Conservation (phyloP, 2,113 vertebrate genomes). For the Oryzias celebensis region DNA sequence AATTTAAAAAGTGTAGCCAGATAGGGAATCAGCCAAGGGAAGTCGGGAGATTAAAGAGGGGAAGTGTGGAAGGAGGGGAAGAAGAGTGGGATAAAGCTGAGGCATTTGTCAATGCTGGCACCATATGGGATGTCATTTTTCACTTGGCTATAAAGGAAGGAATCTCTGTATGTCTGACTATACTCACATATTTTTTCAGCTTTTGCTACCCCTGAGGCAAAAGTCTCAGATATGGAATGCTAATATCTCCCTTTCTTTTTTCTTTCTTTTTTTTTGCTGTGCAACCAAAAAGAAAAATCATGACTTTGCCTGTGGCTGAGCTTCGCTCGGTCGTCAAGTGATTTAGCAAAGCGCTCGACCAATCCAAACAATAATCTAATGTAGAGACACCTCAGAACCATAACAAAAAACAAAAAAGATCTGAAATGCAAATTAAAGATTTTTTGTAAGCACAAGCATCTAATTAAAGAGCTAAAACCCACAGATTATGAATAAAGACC, state of each 20-base stretch:
- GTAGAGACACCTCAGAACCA: too few relatives aligned
- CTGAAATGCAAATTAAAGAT: too few relatives aligned
- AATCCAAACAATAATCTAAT: too few relatives aligned
- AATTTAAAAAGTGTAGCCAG: slow-evolving; percentile 35
- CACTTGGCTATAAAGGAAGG: background rate
- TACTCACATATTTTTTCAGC: background rate
- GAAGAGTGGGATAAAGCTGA: background rate
- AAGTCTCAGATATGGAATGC: background rate
- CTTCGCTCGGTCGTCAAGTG: too few relatives aligned
- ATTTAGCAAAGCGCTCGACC: too few relatives aligned
- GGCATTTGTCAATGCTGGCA: slow-evolving; percentile 14
- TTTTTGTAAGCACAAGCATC: too few relatives aligned
- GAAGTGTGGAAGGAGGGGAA: slow-evolving; percentile 2
- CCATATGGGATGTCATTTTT: slow-evolving; percentile 9
- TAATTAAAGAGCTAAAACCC: too few relatives aligned
- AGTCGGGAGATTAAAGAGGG: slow-evolving; percentile 7
- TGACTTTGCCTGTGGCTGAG: too few relatives aligned
- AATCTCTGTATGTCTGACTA: background rate
- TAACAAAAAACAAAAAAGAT: too few relatives aligned
- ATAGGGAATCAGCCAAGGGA: background rate
- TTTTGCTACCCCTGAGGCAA: background rate
- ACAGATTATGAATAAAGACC: too few relatives aligned
- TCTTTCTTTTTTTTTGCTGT: too few relatives aligned
- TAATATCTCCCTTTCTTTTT: background rate
- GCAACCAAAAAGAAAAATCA: too few relatives aligned